Percentiles rank a stretch among this genome's conserved stretches.
These are phyloP conservation scores for Urocolius indicus DNA, from an alignment of 2,113 vertebrate species.

Conservation along the genomic window DNA sequence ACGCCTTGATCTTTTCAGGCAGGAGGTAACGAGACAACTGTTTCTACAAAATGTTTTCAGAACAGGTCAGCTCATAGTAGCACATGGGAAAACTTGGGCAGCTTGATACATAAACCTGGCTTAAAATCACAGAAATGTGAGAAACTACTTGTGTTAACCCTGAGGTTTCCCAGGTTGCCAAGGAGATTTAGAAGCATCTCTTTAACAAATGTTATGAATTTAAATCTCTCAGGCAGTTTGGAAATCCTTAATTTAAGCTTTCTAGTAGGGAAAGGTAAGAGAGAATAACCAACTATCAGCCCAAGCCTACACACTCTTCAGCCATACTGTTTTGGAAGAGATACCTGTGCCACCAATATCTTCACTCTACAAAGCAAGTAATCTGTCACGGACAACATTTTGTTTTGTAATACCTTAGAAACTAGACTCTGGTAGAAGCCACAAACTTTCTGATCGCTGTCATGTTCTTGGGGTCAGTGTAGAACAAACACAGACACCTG, in stretches of 20 bases:
- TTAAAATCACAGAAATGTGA: background rate
- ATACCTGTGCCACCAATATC: background rate
- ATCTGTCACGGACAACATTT: background rate
- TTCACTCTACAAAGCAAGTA: background rate
- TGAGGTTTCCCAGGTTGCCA: background rate
- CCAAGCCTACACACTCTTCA: background rate
- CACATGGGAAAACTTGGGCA: background rate
- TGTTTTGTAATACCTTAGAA: background rate
- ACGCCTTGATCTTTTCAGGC: background rate
- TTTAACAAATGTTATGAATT: background rate
- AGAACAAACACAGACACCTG: background rate
- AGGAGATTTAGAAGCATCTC: background rate
- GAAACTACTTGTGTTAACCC: background rate
- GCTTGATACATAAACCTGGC: background rate
- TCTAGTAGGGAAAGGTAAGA: background rate
- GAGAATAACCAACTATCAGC: background rate
- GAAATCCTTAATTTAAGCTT: background rate
- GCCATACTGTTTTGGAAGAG: background rate
- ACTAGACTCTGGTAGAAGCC: background rate
- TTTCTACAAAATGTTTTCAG: background rate
- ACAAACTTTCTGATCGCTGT: background rate
- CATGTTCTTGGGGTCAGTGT: background rate
- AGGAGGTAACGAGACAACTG: background rate
- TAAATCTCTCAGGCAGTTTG: background rate
- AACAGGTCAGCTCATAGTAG: background rate